Evolutionary conservation across 2,888 invertebrate genomes (phyloP), one percentile per base, ranked within the genome.

Genomic region (Sminthurides aquaticus): DNA sequence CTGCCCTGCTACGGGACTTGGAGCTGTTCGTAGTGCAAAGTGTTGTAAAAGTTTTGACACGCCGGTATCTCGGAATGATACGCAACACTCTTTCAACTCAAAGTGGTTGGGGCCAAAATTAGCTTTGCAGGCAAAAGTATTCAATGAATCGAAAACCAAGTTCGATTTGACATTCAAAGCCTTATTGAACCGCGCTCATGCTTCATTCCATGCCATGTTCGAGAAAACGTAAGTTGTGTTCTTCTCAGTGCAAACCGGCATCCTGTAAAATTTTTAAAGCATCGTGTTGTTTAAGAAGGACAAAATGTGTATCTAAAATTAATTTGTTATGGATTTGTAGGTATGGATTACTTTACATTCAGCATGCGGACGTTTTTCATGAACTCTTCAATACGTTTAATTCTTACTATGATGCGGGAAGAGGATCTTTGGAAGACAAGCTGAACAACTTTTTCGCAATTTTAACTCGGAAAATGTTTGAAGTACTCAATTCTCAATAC

Each of bases 381-480:
- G 89, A 93, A 78, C 84, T 97, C 68, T 97, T 95, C 80, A 85
- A 85, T 71, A 89, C 94, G 77, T 82, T 97, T 74, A 92, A 94
- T 79, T 86, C 85, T 77, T 97, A 96, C 79, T 96, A 94, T 81
- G 83, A 84, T 18, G 86, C 86, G 66, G 94, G 94, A 55, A 86
- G 90, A 77, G 86, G 90, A 61, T 87, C 92, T 77, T 84, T 97
- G 67, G 85, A 89, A 64, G 88, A 87, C 69, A 89, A 90, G 70
- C 87, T 97, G 87, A 91, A 96, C 77, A 86, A 86, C 72, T 97
- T 97, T 83, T 97, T 97, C 82, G 88, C 87, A 74, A 88, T 88
- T 20, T 85, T 97, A 48, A 93, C 96, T 79, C 90, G 94, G 81
- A 90, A 91, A 79, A 96, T 97, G 94, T 96, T 96, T 81, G 88